These are phyloP conservation scores for Agriotes lineatus DNA, from an alignment of 2,888 invertebrate genomes.

Conservation along the genomic window DNA sequence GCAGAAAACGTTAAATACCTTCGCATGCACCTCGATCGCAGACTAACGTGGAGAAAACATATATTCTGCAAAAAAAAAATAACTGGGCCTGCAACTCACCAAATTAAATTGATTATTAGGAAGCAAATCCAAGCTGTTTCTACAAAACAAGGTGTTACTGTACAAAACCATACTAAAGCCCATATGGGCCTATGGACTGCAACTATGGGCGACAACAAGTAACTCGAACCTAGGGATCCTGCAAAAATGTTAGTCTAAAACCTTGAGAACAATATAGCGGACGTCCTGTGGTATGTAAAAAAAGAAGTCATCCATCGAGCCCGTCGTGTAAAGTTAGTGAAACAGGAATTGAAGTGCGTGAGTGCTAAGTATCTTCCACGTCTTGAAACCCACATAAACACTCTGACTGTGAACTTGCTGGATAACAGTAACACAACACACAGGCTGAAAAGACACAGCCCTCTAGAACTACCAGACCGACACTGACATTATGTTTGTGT, in stretches of 20 bases:
- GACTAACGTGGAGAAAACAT: neutral
- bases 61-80: no score
- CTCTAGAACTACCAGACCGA: neutral
- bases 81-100: slow-evolving; percentile 3
- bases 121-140: slow-evolving; percentile 7
- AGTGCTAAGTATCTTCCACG: no score
- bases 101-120: slow-evolving; percentile 6
- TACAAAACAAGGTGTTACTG: slow-evolving; percentile 23
- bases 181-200: slow-evolving; percentile 30
- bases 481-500: no score
- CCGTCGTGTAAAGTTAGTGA: neutral
- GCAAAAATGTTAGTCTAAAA: slow-evolving; percentile 23
- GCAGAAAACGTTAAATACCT: no score
- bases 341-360: slow-evolving; percentile 4
- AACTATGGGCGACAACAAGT: slow-evolving; percentile 39
- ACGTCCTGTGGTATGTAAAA: slow-evolving; percentile 11
- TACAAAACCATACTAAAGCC: slow-evolving; percentile 35
- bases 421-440: no score
- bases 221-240: slow-evolving; percentile 31
- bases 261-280: neutral
- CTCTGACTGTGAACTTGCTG: neutral
- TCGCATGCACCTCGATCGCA: slow-evolving; percentile 26
- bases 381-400: no score
- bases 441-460: no score
- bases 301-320: slow-evolving; percentile 11